Conservation (phyloP, 2,113 vertebrate species). For the Triplophysa rosa region DNA sequence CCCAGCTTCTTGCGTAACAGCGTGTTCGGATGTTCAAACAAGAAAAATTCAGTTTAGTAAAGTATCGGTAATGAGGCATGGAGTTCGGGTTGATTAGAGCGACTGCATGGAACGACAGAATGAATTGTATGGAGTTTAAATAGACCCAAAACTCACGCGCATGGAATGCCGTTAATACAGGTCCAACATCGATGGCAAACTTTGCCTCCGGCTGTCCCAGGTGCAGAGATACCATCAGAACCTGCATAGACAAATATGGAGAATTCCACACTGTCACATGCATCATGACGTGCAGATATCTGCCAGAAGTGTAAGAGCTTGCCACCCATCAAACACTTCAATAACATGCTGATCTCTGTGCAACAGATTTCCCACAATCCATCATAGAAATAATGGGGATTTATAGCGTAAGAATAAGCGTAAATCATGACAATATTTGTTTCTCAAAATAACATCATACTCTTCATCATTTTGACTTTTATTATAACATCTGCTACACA, state of each 20-base stretch:
- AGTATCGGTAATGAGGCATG: too few relatives aligned
- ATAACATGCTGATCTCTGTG: neutral
- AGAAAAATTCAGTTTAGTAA: too few relatives aligned
- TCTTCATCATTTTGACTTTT: neutral
- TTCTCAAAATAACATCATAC: neutral
- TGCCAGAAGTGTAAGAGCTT: neutral
- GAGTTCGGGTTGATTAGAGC: too few relatives aligned
- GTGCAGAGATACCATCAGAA: conserved; percentile 31
- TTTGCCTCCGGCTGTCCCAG: neutral
- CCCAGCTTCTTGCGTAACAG: too few relatives aligned
- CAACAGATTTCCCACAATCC: neutral
- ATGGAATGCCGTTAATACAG: neutral
- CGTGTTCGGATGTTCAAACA: too few relatives aligned
- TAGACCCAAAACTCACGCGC: too few relatives aligned
- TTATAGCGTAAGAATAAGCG: neutral
- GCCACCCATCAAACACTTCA: neutral
- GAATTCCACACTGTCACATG: conserved; percentile 15
- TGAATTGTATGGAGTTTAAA: too few relatives aligned
- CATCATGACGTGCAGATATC: neutral
- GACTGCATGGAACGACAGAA: too few relatives aligned
- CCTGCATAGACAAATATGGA: conserved; percentile 16
- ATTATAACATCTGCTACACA: neutral
- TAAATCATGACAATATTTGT: neutral
- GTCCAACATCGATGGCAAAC: neutral
- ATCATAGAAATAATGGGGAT: neutral